Evolutionary conservation across 2,888 invertebrate genomes (phyloP), one percentile per base, ranked within the genome.

Genomic region (Lamproptera curius): DNA sequence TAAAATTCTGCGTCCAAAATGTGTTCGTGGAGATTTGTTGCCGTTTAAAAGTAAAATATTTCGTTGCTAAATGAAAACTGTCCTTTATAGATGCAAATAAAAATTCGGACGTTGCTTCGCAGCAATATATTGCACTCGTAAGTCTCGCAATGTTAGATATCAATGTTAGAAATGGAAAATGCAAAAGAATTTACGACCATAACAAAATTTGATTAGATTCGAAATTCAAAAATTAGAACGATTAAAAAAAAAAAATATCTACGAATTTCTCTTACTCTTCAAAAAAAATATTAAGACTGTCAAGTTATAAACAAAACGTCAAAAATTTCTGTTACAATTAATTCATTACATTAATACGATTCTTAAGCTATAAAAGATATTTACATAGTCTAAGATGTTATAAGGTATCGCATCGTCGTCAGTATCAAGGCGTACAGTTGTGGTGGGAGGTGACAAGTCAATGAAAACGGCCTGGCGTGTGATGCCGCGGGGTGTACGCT

Each of bases 351-450:
- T n/a, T 23, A 23, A 6, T 4, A 23, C 8, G 8, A 8, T 4
- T 23, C 23, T 23, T 4, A 23, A 23, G 23, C 4, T 23, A 23
- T 8, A 37, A 10, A 44, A 31, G 10, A n/a, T 38, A 11, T 34
- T 31, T 16, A 49, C 20, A 54, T 47, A 35, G 14, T 40, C 64
- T 73, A 81, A 48, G 73, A 73, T 0, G 72, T 72, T 62, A 75
- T 63, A 50, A 81, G 61, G 58, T 82, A 82, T 63, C 79, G 64
- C 10, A 85, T 54, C 6, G 70, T 61, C 9, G 78, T 70, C 1
- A 86, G 59, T 33, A 84, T 51, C 26, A 84, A 57, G 6, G 84
- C 80, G 46, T 80, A 80, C 11, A 82, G 54, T 37, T 83, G 86
- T 1, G 79, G 79, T 0, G 82, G 77, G 2, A 84, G 61, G 26